Conservation (phyloP, 2,113 vertebrate genomes). For the Alligator sinensis region DNA sequence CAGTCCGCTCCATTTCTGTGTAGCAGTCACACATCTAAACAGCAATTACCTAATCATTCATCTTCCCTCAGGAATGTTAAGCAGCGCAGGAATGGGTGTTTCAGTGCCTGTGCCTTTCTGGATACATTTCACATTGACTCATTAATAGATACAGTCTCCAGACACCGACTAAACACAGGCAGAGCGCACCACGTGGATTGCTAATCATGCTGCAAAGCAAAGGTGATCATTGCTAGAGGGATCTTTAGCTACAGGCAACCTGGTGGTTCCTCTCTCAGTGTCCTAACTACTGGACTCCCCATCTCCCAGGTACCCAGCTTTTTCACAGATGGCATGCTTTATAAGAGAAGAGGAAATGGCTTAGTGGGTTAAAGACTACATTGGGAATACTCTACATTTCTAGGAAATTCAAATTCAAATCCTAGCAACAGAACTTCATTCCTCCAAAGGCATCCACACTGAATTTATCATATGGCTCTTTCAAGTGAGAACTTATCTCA, state of each 20-base stretch:
- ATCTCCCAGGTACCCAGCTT: not conserved
- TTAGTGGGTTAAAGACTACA: not conserved
- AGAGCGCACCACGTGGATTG: not conserved
- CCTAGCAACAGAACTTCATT: not conserved
- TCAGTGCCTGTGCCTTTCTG: not conserved
- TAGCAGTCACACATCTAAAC: not conserved
- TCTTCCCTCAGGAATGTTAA: not conserved
- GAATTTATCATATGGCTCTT: not conserved
- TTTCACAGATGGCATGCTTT: not conserved
- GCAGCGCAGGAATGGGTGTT: not conserved
- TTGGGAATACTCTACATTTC: not conserved
- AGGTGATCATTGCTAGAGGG: not conserved
- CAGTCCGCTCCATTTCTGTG: not conserved
- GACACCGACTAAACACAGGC: not conserved
- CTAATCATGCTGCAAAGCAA: not conserved
- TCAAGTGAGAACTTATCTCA: not conserved
- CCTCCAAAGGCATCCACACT: not conserved
- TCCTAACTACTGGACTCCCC: not conserved
- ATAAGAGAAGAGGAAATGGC: not conserved
- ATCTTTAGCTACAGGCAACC: not conserved
- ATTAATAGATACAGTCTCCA: not conserved
- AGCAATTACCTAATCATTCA: not conserved
- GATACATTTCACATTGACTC: not conserved
- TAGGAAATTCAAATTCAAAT: not conserved
- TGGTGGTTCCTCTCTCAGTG: no score